Percentiles rank a stretch among this genome's conserved stretches.
Evolutionary conservation across 2,888 invertebrate genomes (phyloP).

Genomic region (Cenopis cana): DNA sequence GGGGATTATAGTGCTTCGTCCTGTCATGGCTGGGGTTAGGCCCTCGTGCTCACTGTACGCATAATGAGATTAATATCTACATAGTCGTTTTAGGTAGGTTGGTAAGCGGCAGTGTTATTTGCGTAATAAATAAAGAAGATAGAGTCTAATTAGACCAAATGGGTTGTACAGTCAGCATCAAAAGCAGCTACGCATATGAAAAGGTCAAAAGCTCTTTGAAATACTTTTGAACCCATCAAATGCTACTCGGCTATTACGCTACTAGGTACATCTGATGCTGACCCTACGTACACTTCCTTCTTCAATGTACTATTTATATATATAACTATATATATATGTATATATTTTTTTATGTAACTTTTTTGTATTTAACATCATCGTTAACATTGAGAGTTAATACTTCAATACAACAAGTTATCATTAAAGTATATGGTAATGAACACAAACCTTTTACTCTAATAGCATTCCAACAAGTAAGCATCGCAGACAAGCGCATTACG

Average conservation of each 20-base stretch:
- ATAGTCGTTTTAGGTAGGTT: not conserved
- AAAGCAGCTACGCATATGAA: too few relatives aligned
- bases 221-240: too few relatives aligned
- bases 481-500: conserved; percentile 39
- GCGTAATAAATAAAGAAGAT: not conserved
- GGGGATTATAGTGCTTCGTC: conserved; percentile 12
- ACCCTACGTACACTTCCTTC: not conserved
- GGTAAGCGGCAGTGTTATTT: not conserved
- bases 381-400: not conserved
- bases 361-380: not conserved
- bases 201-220: too few relatives aligned
- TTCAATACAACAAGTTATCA: conserved; percentile 10
- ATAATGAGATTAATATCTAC: conserved; percentile 8
- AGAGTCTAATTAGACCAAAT: not conserved
- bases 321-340: too few relatives aligned
- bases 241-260: too few relatives aligned
- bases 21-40: conserved; percentile 10
- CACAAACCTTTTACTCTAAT: conserved; percentile 37
- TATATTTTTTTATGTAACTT: too few relatives aligned
- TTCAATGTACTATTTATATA: too few relatives aligned
- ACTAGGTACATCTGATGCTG: too few relatives aligned
- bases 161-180: too few relatives aligned
- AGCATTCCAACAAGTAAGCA: conserved; percentile 28
- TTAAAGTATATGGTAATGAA: conserved; percentile 24
- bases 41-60: not conserved